phyloP scores from a whole-genome alignment of 2,113 vertebrate genomes.

The Trematomus loennbergii region DNA sequence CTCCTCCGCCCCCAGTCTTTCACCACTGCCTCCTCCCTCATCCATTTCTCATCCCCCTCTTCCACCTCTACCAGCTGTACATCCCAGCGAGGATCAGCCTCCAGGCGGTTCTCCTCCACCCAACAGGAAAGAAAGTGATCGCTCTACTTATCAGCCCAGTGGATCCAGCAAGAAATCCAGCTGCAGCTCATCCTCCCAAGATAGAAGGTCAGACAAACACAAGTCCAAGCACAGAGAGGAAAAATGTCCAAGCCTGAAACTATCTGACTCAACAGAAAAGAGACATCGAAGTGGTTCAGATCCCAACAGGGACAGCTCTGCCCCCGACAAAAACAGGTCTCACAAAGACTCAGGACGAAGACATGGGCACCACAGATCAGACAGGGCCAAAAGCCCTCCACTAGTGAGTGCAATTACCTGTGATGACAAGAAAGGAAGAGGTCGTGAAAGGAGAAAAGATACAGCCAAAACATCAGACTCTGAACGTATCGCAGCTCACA shows the following conservation, averaged over 20 bases:
- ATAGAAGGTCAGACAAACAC: slow-evolving; percentile 64
- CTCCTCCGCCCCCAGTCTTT: no score
- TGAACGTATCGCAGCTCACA: neutral
- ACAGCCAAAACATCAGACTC: slow-evolving; percentile 28
- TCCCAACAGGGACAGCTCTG: slow-evolving; percentile 39
- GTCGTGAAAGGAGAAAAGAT: slow-evolving; percentile 30
- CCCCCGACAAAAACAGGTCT: slow-evolving; percentile 41
- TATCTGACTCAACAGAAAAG: slow-evolving; percentile 34
- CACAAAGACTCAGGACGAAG: slow-evolving; percentile 80
- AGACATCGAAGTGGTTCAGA: slow-evolving; percentile 41
- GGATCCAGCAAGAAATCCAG: slow-evolving; percentile 37
- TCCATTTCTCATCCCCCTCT: neutral
- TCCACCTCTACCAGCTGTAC: slow-evolving; percentile 17
- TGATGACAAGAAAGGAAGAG: slow-evolving; percentile 29
- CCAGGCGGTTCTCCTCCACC: slow-evolving; percentile 8
- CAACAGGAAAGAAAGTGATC: slow-evolving; percentile 28
- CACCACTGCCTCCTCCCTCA: neutral
- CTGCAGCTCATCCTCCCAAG: slow-evolving; percentile 70
- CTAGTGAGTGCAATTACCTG: slow-evolving; percentile 2
- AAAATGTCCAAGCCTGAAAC: slow-evolving; percentile 40
- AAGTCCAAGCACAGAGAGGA: slow-evolving; percentile 60
- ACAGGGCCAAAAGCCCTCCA: slow-evolving; percentile 66
- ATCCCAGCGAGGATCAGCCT: slow-evolving; percentile 4
- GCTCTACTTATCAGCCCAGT: neutral
- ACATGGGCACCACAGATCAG: slow-evolving; percentile 77